Base-by-base conservation (phyloP, 2,797 vertebrate genomes). In the Valencia hispanica region DNA sequence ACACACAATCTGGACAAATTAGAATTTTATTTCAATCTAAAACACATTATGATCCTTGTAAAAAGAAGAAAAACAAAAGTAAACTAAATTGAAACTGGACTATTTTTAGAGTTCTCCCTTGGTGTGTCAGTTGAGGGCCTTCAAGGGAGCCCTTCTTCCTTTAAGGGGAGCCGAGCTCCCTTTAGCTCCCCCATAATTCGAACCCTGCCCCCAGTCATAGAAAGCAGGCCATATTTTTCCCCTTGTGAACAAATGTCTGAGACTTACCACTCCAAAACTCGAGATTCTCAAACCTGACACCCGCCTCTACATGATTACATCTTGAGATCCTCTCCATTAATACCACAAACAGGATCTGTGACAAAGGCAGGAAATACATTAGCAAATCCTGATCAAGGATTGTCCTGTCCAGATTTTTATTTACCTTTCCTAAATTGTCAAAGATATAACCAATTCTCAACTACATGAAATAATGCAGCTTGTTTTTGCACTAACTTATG, bases 401-500 rank as follows among this genome's bases (percentile, higher is more conserved):
- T 53, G 34, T 10, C 50, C 14, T 72, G 5, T 51, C 11, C 6
- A 72, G 14, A 71, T 48, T 27, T 63, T 77, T 41, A 1, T 0
- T 59, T 65, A 55, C 11, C 25, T 27, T 18, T 41, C 20, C 5
- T 11, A 22, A 43, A 50, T 2, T 22, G 51, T 73, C n/a, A 34
- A 61, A 73, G 20, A 17, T 4, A 75, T 63, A 36, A 39, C 20
- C 20, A 7, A 27, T 69, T 47, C 66, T 47, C 17, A 65, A 30
- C 0, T 73, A 84, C 59, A 74, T 87, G 70, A 74, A 59, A 47
- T 48, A 51, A 76, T 34, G 68, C 83, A 70, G 39, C 66, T 77
- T 65, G 27, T 68, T 39, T 76, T 25, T 61, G 22, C 55, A 43
- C 15, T 43, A 73, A 81, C 76, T 73, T 75, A 75, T 73, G 73